Conservation (phyloP, 1,140 invertebrate species). For the Drosophila sp. region DNA sequence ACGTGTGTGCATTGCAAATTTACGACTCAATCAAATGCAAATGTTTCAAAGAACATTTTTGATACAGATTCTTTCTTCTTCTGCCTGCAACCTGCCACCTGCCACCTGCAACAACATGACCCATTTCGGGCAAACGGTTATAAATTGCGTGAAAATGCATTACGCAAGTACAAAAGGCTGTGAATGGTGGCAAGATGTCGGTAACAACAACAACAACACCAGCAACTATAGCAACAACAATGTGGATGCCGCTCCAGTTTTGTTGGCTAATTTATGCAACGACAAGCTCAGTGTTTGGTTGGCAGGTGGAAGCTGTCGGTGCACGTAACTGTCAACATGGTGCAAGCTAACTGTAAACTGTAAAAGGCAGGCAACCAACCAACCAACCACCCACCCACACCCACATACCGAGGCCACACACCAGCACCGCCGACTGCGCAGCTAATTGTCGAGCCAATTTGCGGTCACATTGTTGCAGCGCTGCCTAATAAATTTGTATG, state of each 20-base stretch:
- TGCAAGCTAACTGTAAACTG: constrained; percentile 77
- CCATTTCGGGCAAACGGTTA: constrained; percentile 61
- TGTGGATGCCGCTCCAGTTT: constrained; percentile 71
- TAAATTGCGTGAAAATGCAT: constrained; percentile 80
- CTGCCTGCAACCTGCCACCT: constrained; percentile 52
- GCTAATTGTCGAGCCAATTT: constrained; percentile 78
- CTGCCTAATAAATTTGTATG: constrained; percentile 74
- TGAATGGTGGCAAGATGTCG: constrained; percentile 69
- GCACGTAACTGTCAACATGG: constrained; percentile 79
- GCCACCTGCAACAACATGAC: constrained; percentile 61
- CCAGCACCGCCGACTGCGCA: constrained; percentile 52
- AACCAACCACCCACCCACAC: constrained; percentile 25
- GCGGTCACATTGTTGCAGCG: constrained; percentile 58
- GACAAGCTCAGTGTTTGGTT: constrained; percentile 37
- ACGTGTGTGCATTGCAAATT: constrained; percentile 71
- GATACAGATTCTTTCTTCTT: constrained; percentile 37
- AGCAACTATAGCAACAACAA: constrained; percentile 40
- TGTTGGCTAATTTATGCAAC: constrained; percentile 76
- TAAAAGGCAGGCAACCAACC: constrained; percentile 46
- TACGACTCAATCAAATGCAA: constrained; percentile 80
- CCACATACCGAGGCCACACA: constrained; percentile 41
- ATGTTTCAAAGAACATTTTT: constrained; percentile 52
- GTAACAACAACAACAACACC: constrained; percentile 7
- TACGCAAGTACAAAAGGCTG: constrained; percentile 80
- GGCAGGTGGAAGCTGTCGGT: constrained; percentile 64